Conservation (phyloP, 2,888 invertebrate species). For the Hydrotaea diabolus region DNA sequence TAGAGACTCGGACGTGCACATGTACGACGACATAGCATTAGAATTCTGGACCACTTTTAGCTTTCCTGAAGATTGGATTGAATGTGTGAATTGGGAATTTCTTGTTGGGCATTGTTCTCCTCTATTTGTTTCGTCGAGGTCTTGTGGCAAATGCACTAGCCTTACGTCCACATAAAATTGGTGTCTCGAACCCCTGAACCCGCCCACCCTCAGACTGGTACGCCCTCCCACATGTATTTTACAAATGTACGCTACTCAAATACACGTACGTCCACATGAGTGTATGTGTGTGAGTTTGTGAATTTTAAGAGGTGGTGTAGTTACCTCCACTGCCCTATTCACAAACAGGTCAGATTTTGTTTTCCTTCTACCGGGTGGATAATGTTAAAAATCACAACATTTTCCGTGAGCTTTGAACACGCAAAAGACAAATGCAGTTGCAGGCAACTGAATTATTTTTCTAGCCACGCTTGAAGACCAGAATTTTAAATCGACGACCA, state of each 20-base stretch:
- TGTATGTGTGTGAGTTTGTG: background rate
- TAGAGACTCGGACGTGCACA: background rate
- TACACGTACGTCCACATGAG: background rate
- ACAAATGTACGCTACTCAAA: background rate
- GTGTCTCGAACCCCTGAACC: background rate
- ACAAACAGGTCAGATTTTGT: background rate
- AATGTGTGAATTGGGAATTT: slow-evolving; percentile 68
- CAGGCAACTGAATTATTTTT: slow-evolving; percentile 56
- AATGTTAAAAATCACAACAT: slow-evolving; percentile 53
- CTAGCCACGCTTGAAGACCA: slow-evolving; percentile 16
- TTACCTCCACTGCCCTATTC: background rate
- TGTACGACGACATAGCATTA: background rate
- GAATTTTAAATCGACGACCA: slow-evolving; percentile 5
- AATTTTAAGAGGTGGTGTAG: background rate
- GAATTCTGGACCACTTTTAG: slow-evolving; percentile 36
- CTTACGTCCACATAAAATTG: slow-evolving; percentile 17
- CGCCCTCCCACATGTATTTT: background rate
- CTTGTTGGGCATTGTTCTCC: slow-evolving; percentile 34
- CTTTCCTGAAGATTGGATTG: slow-evolving; percentile 62
- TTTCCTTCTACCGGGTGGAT: background rate
- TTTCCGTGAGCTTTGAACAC: slow-evolving; percentile 39
- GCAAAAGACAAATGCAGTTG: slow-evolving; percentile 60
- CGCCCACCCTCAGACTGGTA: background rate
- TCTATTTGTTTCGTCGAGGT: slow-evolving; percentile 16
- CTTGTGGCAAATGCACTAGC: slow-evolving; percentile 36